Percentiles rank a stretch among this genome's conserved stretches.
Evolutionary conservation across 1,140 invertebrate species (phyloP).

Genomic region (Lepidotrigona ventralis): DNA sequence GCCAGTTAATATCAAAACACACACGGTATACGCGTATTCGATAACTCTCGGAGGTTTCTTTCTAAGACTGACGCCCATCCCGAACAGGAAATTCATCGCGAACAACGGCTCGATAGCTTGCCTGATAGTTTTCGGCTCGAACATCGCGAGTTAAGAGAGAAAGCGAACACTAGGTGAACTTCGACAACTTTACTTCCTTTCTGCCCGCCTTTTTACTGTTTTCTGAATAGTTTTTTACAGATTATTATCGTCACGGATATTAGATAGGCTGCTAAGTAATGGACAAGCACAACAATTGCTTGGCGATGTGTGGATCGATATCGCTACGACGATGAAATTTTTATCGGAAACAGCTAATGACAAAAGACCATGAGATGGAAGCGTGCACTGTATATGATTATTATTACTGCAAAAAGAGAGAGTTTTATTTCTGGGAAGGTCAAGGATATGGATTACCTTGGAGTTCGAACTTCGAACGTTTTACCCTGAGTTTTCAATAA

Average conservation of each 20-base stretch:
- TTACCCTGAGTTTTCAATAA: too few relatives aligned
- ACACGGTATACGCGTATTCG: conserved; percentile 1
- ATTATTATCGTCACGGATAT: background rate
- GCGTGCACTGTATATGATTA: background rate
- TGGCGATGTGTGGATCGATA: background rate
- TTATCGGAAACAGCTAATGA: background rate
- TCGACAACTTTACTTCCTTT: background rate
- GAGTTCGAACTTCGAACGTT: too few relatives aligned
- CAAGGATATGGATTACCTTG: too few relatives aligned
- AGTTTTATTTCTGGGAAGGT: background rate
- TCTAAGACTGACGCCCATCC: background rate
- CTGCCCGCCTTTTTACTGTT: background rate
- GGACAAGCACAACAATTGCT: background rate
- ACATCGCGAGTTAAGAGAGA: conserved; percentile 14
- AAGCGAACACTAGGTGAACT: background rate
- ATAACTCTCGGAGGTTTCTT: background rate
- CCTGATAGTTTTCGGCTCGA: background rate
- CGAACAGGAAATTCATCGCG: conserved; percentile 5
- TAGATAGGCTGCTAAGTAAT: conserved; percentile 16
- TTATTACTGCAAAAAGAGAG: background rate
- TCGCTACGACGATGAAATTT: background rate
- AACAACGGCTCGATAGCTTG: conserved; percentile 19
- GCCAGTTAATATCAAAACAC: background rate
- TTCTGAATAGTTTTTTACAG: background rate
- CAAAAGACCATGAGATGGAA: background rate